Percentiles rank a stretch among this genome's conserved stretches.
These are phyloP conservation scores for Tragelaphus oryx DNA, from an alignment of 2,797 vertebrate genomes.

Conservation along the genomic window DNA sequence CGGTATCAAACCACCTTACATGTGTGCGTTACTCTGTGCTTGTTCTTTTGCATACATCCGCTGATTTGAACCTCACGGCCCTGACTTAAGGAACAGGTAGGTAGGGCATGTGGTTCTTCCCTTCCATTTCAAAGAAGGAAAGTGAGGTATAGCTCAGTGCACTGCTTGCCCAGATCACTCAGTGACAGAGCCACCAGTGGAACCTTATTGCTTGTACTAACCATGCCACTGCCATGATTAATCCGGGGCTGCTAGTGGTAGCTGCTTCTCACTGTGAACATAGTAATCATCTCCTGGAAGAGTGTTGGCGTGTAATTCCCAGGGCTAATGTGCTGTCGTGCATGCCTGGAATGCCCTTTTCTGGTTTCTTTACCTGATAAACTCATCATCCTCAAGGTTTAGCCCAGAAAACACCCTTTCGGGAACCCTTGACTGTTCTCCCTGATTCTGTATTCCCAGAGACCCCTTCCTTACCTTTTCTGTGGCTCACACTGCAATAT, in stretches of 20 bases:
- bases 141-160: not conserved
- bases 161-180: constrained; percentile 9
- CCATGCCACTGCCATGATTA: not conserved
- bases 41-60: constrained; percentile 75
- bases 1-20: constrained; percentile 44
- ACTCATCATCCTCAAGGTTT: not conserved
- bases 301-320: not conserved
- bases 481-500: constrained; percentile 32
- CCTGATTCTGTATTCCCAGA: not conserved
- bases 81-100: constrained; percentile 77
- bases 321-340: not conserved
- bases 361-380: not conserved
- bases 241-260: constrained; percentile 6
- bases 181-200: not conserved
- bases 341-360: constrained; percentile 62
- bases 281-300: not conserved
- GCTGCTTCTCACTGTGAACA: not conserved
- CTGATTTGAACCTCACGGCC: constrained; percentile 67
- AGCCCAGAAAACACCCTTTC: fast-evolving
- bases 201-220: constrained; percentile 52
- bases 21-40: constrained; percentile 67
- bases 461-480: not conserved
- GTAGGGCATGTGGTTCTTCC: constrained; percentile 69
- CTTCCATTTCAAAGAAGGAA: constrained; percentile 46
- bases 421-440: not conserved